A percentile compares a stretch with the other conserved stretches of the same genome.
phyloP scores from a whole-genome alignment of 2,888 invertebrate genomes.

The Pterobdella sp. region DNA sequence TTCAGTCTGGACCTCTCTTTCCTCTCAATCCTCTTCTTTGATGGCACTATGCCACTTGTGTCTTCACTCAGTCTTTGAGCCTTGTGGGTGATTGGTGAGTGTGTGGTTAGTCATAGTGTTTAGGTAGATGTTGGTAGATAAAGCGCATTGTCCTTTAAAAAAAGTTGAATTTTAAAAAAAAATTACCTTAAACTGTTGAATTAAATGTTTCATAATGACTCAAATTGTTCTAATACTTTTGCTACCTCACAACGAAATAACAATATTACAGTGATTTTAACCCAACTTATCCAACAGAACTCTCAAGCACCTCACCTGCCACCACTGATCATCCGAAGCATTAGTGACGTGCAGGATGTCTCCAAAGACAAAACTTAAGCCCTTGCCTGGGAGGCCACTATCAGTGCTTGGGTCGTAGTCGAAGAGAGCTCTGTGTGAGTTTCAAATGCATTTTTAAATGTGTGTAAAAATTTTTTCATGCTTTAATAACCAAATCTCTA shows the following conservation, averaged over 20 bases:
- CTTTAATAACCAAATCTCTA: too few species aligned
- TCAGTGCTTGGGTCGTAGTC: slow-evolving; percentile 96
- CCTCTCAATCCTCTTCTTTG: slow-evolving; percentile 63
- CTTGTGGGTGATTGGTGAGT: not conserved
- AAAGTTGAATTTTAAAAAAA: not conserved
- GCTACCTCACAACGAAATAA: not conserved
- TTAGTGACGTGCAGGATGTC: slow-evolving; percentile 98
- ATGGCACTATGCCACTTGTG: not conserved
- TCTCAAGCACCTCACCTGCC: slow-evolving; percentile 64
- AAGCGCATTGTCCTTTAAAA: not conserved
- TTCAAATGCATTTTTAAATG: too few species aligned
- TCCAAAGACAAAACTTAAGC: slow-evolving; percentile 89
- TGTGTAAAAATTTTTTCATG: too few species aligned
- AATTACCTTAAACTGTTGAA: not conserved
- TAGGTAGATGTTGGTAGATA: too few species aligned
- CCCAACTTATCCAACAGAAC: not conserved
- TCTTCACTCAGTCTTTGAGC: not conserved
- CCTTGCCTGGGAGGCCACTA: slow-evolving; percentile 89
- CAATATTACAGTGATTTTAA: not conserved
- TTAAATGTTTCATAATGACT: too few species aligned
- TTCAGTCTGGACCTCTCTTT: slow-evolving; percentile 92
- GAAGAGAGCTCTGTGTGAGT: slow-evolving; percentile 72
- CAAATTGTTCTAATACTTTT: not conserved
- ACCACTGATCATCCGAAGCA: slow-evolving; percentile 99
- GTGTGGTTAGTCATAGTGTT: too few species aligned